phyloP scores from a whole-genome alignment of 2,113 vertebrate species.

The Oryzias celebensis region DNA sequence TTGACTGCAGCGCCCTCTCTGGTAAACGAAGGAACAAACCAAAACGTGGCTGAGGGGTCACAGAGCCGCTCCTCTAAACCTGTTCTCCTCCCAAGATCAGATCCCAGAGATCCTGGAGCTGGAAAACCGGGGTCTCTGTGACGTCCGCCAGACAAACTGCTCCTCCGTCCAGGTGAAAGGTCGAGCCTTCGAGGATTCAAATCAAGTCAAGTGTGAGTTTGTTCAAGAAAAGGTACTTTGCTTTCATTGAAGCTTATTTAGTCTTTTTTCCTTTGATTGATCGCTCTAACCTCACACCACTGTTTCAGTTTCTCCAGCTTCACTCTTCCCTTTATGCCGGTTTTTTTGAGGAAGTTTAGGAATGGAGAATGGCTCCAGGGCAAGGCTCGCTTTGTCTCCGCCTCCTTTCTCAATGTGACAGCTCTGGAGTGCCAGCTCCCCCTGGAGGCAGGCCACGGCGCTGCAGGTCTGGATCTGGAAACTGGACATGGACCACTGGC shows the following conservation, averaged over 20 bases:
- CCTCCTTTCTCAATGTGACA: slow-evolving; percentile 75
- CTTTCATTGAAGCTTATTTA: neutral
- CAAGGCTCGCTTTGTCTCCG: slow-evolving; percentile 68
- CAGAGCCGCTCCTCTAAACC: too few relatives aligned
- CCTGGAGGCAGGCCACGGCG: slow-evolving; percentile 50
- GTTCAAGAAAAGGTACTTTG: slow-evolving; percentile 83
- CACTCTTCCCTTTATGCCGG: neutral
- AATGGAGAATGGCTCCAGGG: slow-evolving; percentile 77
- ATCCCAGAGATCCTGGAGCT: slow-evolving; percentile 84
- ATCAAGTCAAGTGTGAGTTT: slow-evolving; percentile 87
- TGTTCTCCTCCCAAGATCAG: slow-evolving; percentile 73
- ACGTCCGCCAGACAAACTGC: slow-evolving; percentile 80
- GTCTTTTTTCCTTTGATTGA: too few relatives aligned
- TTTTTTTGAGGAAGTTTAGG: slow-evolving; percentile 69
- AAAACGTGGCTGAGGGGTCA: neutral
- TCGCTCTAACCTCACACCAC: too few relatives aligned
- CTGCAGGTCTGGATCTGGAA: slow-evolving; percentile 34
- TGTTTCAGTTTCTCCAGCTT: too few relatives aligned
- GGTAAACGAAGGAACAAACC: slow-evolving; percentile 72
- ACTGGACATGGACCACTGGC: slow-evolving; percentile 65
- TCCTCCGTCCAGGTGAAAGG: slow-evolving; percentile 79
- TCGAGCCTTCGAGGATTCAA: slow-evolving; percentile 81
- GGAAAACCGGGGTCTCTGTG: slow-evolving; percentile 83
- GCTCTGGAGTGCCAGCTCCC: slow-evolving; percentile 83
- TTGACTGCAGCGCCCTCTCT: slow-evolving; percentile 82